Percentiles rank a stretch among this genome's conserved stretches.
These are phyloP conservation scores for Drosophila conformis DNA, from an alignment of 2,888 invertebrate species.

Conservation along the genomic window DNA sequence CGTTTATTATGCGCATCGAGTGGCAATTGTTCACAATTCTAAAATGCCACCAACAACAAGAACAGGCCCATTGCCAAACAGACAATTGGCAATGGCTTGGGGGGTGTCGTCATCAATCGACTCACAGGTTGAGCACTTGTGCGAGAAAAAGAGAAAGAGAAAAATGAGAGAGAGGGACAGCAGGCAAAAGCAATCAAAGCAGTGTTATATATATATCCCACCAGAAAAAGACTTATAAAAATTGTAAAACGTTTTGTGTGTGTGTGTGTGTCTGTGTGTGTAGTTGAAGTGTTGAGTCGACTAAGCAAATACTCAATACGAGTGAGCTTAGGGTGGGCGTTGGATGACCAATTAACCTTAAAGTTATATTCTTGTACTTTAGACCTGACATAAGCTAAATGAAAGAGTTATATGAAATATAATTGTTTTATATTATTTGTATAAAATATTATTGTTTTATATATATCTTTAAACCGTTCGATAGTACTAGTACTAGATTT, in stretches of 20 bases:
- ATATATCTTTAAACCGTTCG: background rate
- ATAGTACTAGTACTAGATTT: background rate
- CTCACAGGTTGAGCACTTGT: slow-evolving; percentile 8
- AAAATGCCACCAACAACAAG: slow-evolving; percentile 34
- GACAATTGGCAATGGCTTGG: slow-evolving; percentile 51
- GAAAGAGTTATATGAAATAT: background rate
- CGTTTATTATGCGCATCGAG: slow-evolving; percentile 52
- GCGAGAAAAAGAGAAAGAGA: too few relatives aligned
- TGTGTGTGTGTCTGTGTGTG: slow-evolving; percentile 6
- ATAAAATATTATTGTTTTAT: background rate
- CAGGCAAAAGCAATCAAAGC: slow-evolving; percentile 65
- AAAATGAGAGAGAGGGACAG: background rate
- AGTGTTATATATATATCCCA: slow-evolving; percentile 24
- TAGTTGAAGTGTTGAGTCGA: slow-evolving; percentile 26
- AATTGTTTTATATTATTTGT: background rate
- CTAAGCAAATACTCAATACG: slow-evolving; percentile 25
- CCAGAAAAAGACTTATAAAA: slow-evolving; percentile 70
- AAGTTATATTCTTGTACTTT: background rate
- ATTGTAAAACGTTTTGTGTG: slow-evolving; percentile 66
- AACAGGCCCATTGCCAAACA: slow-evolving; percentile 40
- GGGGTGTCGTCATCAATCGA: slow-evolving; percentile 68
- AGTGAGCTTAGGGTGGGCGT: background rate
- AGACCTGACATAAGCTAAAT: background rate
- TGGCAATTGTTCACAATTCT: slow-evolving; percentile 68
- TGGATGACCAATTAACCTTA: background rate